phyloP scores from a whole-genome alignment of 1,140 invertebrate genomes.

The Drosophila micromelanica region DNA sequence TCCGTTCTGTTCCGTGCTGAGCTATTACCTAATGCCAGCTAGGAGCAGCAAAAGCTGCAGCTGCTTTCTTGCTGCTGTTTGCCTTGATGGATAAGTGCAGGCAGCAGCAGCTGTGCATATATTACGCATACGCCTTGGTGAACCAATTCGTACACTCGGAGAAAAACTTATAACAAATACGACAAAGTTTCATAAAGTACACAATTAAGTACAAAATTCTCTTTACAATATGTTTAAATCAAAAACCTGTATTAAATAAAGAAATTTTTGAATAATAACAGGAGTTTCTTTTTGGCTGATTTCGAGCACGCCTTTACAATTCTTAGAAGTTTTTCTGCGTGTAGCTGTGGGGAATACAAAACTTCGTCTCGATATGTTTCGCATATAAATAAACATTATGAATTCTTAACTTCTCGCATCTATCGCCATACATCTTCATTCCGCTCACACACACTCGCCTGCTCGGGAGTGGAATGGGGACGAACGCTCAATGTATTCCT shows the following conservation, averaged over 20 bases:
- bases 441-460: slow-evolving; percentile 36
- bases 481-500: slow-evolving; percentile 65
- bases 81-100: slow-evolving; percentile 76
- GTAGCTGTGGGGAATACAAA: slow-evolving; percentile 42
- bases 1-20: slow-evolving; percentile 22
- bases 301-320: too few species aligned
- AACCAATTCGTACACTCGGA: slow-evolving; percentile 7
- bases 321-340: too few species aligned
- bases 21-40: slow-evolving; percentile 78
- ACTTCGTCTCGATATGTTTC: slow-evolving; percentile 80
- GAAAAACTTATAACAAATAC: too few species aligned
- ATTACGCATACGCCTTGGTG: slow-evolving; percentile 74
- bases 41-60: slow-evolving; percentile 17
- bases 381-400: slow-evolving; percentile 83
- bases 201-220: too few species aligned
- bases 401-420: slow-evolving; percentile 81
- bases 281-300: too few species aligned
- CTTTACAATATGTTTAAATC: too few species aligned
- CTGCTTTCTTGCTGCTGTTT: slow-evolving; percentile 46
- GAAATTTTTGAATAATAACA: too few species aligned
- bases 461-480: background rate
- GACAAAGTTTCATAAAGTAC: too few species aligned
- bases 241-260: too few species aligned
- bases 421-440: slow-evolving; percentile 79
- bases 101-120: slow-evolving; percentile 62